phyloP scores from a whole-genome alignment of 1,140 invertebrate genomes.

The Drosophila mayri region DNA sequence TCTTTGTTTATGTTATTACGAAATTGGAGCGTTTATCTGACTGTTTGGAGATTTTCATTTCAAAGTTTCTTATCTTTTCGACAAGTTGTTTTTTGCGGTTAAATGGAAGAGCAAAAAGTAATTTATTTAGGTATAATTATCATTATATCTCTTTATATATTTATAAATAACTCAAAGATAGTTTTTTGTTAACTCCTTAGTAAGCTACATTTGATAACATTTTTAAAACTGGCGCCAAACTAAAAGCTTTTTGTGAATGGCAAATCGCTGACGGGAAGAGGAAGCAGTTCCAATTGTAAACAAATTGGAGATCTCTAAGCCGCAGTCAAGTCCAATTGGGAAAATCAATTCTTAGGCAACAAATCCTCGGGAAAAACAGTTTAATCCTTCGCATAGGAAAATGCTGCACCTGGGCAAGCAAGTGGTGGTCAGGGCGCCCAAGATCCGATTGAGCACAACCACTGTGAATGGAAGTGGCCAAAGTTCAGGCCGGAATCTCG shows the following conservation, averaged over 20 bases:
- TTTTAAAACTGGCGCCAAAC: constrained; percentile 17
- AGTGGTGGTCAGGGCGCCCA: constrained; percentile 33
- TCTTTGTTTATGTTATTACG: constrained; percentile 67
- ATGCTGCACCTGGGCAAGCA: constrained; percentile 57
- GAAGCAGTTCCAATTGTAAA: constrained; percentile 12
- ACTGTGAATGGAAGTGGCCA: constrained; percentile 55
- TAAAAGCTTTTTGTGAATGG: constrained; percentile 50
- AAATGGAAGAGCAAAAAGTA: not conserved
- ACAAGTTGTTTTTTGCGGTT: constrained; percentile 1
- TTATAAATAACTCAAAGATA: not conserved
- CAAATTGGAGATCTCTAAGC: constrained; percentile 1
- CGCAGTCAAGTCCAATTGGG: not conserved
- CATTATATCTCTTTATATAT: not conserved
- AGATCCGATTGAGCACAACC: constrained; percentile 22
- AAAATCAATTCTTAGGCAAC: constrained; percentile 61
- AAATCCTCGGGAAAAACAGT: not conserved
- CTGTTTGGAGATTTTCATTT: constrained; percentile 52
- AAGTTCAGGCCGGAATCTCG: constrained; percentile 59
- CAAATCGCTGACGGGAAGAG: constrained; percentile 20
- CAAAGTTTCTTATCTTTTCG: constrained; percentile 48
- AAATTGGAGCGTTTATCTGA: constrained; percentile 58
- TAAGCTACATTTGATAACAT: not conserved
- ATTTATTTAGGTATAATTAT: not conserved
- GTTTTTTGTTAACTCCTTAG: not conserved
- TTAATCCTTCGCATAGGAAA: not conserved